These are phyloP conservation scores for Nematolebias whitei DNA, from an alignment of 2,113 vertebrate genomes.

Conservation along the genomic window DNA sequence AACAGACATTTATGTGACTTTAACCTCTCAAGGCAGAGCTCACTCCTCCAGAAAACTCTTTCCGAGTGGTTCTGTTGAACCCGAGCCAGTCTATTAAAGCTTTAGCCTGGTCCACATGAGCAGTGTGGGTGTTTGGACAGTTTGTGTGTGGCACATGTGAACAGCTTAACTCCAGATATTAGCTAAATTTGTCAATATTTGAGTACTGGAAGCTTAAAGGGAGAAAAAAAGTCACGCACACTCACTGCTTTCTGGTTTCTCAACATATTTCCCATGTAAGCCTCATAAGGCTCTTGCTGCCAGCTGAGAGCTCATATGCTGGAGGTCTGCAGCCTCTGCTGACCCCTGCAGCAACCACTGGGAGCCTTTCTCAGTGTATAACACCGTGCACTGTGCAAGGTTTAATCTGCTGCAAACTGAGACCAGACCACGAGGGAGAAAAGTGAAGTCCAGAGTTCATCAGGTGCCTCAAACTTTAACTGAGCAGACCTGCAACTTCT, in stretches of 20 bases:
- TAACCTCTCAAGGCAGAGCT: slow-evolving; percentile 51
- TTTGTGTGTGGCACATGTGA: slow-evolving; percentile 24
- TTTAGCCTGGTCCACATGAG: slow-evolving; percentile 22
- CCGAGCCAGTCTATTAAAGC: slow-evolving; percentile 54
- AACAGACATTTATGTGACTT: slow-evolving; percentile 45
- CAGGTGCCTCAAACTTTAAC: slow-evolving; percentile 37
- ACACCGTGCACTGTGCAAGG: slow-evolving; percentile 33
- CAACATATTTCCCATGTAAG: slow-evolving; percentile 40
- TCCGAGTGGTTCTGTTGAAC: slow-evolving; percentile 50
- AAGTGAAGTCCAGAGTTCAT: slow-evolving; percentile 43
- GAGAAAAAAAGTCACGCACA: slow-evolving; percentile 18
- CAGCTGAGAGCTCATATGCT: slow-evolving; percentile 59
- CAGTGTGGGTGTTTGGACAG: slow-evolving; percentile 24
- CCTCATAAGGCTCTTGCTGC: slow-evolving; percentile 48
- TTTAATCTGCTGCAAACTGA: slow-evolving; percentile 57
- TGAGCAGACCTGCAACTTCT: not conserved
- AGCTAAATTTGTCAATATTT: slow-evolving; percentile 64
- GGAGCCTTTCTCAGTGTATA: slow-evolving; percentile 48
- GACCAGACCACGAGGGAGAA: slow-evolving; percentile 46
- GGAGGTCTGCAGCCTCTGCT: slow-evolving; percentile 58
- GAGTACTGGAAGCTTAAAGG: slow-evolving; percentile 24
- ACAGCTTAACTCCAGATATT: slow-evolving; percentile 40
- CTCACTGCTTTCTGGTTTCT: slow-evolving; percentile 52
- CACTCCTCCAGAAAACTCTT: slow-evolving; percentile 50
- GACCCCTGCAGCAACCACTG: slow-evolving; percentile 53